Evolutionary conservation across 2,113 vertebrate genomes (phyloP), one percentile per base, ranked within the genome.

Genomic region (Macquaria ambigua): DNA sequence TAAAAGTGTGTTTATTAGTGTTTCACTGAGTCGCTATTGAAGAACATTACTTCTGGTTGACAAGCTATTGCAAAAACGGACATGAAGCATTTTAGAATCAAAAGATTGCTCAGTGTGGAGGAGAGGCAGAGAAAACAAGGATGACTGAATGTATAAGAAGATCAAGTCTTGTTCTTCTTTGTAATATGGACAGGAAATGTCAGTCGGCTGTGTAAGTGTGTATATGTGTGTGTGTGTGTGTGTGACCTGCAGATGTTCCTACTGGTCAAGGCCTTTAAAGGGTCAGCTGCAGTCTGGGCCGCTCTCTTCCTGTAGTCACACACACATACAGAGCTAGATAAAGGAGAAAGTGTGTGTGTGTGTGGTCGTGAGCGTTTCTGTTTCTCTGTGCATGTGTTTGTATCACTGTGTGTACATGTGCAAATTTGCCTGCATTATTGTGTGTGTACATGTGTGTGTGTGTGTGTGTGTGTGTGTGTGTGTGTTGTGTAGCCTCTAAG

Each of bases 151-250:
- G 53, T 58, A 14, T 12, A 34, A 55, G 93, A 93, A 95, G 96
- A 96, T 95, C 90, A 94, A 84, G 93, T 90, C 84, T 74, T 86
- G 41, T 92, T 74, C 79, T 81, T 86, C 94, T 94, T 86, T 95
- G 93, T 94, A 91, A 95, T 92, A 93, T 93, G 48, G 82, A 90
- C 83, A 92, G 90, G 91, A 92, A 90, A 81, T 83, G 52, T 81
- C 34, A 48, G 43, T 89, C 70, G 68, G 28, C 6, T 78, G 46
- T 64, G 52, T 0, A 5, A 41, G 20, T 11, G 28, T 55, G 25
- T 70, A 59, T 74, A 41, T 73, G 46, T 79, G 69, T 83, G 37
- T 81, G 39, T 78, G 74, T 41, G 0, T 81, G 73, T 34, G 50
- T 82, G 82, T 73, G 86, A 89, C 87, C 89, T 89, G 76, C 94